Percentiles rank a stretch among this genome's conserved stretches.
Conservation (phyloP, 2,888 invertebrate species). For the Cheilosia soror region DNA sequence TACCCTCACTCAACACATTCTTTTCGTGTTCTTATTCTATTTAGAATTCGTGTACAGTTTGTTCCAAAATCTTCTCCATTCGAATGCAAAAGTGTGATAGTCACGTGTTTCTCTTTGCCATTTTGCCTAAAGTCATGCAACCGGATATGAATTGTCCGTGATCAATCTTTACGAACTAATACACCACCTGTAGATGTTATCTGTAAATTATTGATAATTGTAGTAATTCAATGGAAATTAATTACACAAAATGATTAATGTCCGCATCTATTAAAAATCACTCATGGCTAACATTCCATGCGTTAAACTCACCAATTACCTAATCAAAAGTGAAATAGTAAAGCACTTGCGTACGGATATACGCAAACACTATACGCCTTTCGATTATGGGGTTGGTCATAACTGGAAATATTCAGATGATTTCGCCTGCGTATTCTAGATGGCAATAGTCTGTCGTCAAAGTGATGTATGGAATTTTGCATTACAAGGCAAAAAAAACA, state of each 20-base stretch:
- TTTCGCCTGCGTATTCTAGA: neutral
- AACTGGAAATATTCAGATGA: conserved; percentile 17
- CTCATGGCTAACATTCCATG: neutral
- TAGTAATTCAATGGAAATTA: neutral
- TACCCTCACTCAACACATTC: conserved; percentile 1
- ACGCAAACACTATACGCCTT: neutral
- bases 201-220: neutral
- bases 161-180: neutral
- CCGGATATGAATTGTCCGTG: neutral
- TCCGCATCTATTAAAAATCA: neutral
- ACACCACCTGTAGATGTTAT: neutral
- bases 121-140: conserved; percentile 3
- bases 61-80: neutral
- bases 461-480: neutral
- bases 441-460: neutral
- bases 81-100: neutral
- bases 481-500: neutral
- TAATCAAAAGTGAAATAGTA: conserved; percentile 7
- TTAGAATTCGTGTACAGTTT: conserved; percentile 6
- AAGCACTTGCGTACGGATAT: neutral
- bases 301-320: neutral
- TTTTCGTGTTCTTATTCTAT: neutral
- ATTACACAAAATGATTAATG: neutral
- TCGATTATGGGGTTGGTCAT: neutral
- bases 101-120: conserved; percentile 12